Percentiles rank a stretch among this genome's conserved stretches.
These are phyloP conservation scores for Gymnoscelis rufifasciata DNA, from an alignment of 2,888 invertebrate species.

Conservation along the genomic window DNA sequence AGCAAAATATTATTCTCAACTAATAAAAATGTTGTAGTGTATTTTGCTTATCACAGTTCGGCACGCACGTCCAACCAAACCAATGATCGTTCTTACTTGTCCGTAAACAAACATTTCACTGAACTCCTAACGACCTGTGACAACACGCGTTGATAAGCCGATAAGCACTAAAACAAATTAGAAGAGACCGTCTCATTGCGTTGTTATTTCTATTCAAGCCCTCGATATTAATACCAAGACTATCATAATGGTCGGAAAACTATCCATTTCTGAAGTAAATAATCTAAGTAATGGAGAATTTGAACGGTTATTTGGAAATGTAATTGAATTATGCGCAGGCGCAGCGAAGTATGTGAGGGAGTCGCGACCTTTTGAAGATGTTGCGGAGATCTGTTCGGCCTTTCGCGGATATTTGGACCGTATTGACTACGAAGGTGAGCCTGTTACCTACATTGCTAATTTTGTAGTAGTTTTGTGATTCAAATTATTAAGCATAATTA, in stretches of 20 bases:
- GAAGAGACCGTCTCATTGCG: not conserved
- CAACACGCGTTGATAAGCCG: constrained; percentile 29
- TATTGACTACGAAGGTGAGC: constrained; percentile 70
- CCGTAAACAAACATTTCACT: constrained; percentile 30
- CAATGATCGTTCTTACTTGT: constrained; percentile 4
- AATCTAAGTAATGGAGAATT: constrained; percentile 72
- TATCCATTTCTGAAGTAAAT: constrained; percentile 75
- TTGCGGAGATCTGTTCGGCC: constrained; percentile 67
- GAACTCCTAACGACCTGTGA: constrained; percentile 47
- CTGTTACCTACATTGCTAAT: constrained; percentile 9
- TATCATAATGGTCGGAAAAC: constrained; percentile 25
- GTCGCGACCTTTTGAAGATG: constrained; percentile 72
- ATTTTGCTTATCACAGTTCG: too few species aligned
- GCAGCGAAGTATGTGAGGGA: constrained; percentile 71
- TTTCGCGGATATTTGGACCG: constrained; percentile 77
- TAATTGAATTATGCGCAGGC: constrained; percentile 79
- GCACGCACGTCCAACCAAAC: not conserved
- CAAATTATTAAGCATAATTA: too few species aligned
- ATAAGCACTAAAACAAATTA: constrained; percentile 30
- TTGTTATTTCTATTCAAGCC: not conserved
- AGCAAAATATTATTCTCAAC: too few species aligned
- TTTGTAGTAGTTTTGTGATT: not conserved
- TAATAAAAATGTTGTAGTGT: too few species aligned
- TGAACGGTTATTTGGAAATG: constrained; percentile 79
- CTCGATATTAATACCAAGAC: not conserved